Conservation (phyloP, 2,888 invertebrate genomes). For the Campoletis raptor region DNA sequence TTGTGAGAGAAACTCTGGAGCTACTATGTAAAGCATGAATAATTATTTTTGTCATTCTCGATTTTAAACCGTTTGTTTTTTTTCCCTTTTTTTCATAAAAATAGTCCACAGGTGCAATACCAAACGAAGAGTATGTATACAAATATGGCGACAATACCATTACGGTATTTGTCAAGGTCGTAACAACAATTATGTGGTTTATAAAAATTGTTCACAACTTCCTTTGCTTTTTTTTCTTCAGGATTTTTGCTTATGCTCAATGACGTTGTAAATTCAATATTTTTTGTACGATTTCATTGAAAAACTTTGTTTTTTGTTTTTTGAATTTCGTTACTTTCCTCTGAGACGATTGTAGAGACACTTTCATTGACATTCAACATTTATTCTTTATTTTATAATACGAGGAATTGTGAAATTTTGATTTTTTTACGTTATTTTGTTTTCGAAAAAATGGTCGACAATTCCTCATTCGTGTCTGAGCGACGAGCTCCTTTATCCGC, state of each 20-base stretch:
- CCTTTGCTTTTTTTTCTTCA: neutral
- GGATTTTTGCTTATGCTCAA: neutral
- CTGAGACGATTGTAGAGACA: neutral
- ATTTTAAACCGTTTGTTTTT: neutral
- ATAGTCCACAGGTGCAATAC: conserved; percentile 68
- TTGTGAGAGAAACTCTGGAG: conserved; percentile 20
- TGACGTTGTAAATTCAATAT: neutral
- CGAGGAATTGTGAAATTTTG: neutral
- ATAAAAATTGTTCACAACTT: neutral
- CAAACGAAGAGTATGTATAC: conserved; percentile 25
- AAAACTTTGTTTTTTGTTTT: neutral
- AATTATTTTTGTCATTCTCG: conserved; percentile 17
- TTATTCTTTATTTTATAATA: neutral
- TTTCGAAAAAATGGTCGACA: neutral
- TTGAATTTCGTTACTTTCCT: neutral
- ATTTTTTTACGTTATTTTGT: neutral
- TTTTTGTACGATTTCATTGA: neutral
- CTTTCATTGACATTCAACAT: neutral
- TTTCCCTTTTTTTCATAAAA: conserved; percentile 36
- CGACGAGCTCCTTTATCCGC: no score
- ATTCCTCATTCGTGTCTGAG: no score
- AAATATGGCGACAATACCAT: neutral
- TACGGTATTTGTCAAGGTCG: neutral
- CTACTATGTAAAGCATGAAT: neutral
- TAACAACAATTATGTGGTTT: neutral